phyloP scores from a whole-genome alignment of 2,888 invertebrate genomes.

The Tenthredo notha region DNA sequence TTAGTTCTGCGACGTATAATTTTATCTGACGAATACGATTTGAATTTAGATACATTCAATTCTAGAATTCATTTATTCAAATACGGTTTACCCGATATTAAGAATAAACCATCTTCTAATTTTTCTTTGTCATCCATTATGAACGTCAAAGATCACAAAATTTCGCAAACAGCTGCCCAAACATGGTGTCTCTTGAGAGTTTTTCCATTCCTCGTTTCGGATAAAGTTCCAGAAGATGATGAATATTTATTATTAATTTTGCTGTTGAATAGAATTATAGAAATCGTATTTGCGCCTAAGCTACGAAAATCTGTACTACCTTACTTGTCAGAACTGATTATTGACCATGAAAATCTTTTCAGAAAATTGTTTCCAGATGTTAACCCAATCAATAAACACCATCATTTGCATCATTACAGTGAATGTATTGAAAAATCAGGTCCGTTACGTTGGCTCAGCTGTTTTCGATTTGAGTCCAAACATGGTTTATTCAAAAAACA shows the following conservation, averaged over 20 bases:
- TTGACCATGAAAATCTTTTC: slow-evolving; percentile 47
- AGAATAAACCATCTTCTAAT: slow-evolving; percentile 60
- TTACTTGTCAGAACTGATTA: slow-evolving; percentile 38
- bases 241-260: slow-evolving; percentile 55
- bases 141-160: slow-evolving; percentile 54
- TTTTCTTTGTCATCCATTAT: slow-evolving; percentile 50
- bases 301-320: slow-evolving; percentile 29
- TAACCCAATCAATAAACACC: slow-evolving; percentile 54
- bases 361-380: slow-evolving; percentile 53
- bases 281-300: slow-evolving; percentile 57
- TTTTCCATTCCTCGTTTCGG: slow-evolving; percentile 58
- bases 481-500: slow-evolving; percentile 32
- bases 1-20: slow-evolving; percentile 52
- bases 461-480: slow-evolving; percentile 53
- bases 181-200: slow-evolving; percentile 58
- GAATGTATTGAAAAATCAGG: slow-evolving; percentile 50
- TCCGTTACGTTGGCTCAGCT: slow-evolving; percentile 50
- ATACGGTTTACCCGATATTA: slow-evolving; percentile 55
- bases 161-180: slow-evolving; percentile 57
- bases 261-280: slow-evolving; percentile 54
- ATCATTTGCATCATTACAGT: slow-evolving; percentile 51
- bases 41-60: slow-evolving; percentile 53
- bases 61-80: slow-evolving; percentile 54
- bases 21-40: slow-evolving; percentile 19
- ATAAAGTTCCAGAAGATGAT: slow-evolving; percentile 55